phyloP scores from a whole-genome alignment of 2,113 vertebrate species.

The Pitta sordida region DNA sequence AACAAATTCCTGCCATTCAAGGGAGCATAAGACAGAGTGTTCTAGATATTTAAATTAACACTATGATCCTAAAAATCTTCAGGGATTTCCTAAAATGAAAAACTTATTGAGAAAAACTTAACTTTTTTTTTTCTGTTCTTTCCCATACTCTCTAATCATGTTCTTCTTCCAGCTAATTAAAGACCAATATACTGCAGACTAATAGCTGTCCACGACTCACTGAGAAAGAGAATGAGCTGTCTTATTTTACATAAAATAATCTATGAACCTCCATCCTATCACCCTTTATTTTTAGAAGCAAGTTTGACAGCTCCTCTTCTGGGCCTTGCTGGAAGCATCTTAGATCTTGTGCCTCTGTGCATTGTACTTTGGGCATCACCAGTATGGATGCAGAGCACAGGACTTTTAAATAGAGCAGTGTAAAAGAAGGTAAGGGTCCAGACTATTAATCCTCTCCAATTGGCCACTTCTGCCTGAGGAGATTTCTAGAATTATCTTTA shows the following conservation, averaged over 20 bases:
- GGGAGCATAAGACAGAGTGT: background rate
- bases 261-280: background rate
- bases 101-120: background rate
- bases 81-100: background rate
- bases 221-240: constrained; percentile 12
- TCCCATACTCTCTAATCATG: background rate
- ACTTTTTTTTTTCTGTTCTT: background rate
- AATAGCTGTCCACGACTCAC: background rate
- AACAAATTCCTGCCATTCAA: background rate
- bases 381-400: background rate
- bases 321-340: background rate
- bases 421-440: background rate
- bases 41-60: background rate
- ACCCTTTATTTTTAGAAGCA: constrained; percentile 6
- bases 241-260: background rate
- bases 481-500: constrained; percentile 8
- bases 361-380: background rate
- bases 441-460: background rate
- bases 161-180: constrained; percentile 13
- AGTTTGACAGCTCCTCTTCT: constrained; percentile 6
- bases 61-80: background rate
- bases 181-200: background rate
- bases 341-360: background rate
- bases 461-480: background rate
- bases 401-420: background rate